A percentile compares a stretch with the other conserved stretches of the same genome.
phyloP scores from a whole-genome alignment of 1,140 invertebrate species.

The Drosophila ogumai region DNA sequence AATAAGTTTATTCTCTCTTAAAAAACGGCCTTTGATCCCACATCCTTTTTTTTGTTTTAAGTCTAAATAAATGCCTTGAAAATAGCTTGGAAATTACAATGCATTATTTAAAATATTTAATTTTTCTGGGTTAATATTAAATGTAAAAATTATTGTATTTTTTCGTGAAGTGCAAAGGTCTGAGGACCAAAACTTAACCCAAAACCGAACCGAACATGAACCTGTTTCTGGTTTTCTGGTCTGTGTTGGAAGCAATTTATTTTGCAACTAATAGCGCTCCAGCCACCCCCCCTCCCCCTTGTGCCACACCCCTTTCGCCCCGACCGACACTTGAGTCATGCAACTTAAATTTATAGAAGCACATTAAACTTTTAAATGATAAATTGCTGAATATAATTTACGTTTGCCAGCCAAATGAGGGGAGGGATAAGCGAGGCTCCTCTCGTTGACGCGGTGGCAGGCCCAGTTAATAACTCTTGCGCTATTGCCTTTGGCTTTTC shows the following conservation, averaged over 20 bases:
- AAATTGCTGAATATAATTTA: conserved; percentile 82
- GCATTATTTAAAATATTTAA: too few relatives aligned
- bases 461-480: conserved; percentile 79
- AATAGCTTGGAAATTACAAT: too few relatives aligned
- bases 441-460: conserved; percentile 57
- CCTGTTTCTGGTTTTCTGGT: conserved; percentile 56
- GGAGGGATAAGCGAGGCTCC: conserved; percentile 10
- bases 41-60: too few relatives aligned
- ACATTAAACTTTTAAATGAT: conserved; percentile 84
- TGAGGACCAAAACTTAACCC: conserved; percentile 37
- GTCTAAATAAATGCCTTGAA: too few relatives aligned
- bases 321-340: conserved; percentile 66
- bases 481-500: conserved; percentile 40
- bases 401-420: conserved; percentile 57
- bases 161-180: background rate
- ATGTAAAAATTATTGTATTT: too few relatives aligned
- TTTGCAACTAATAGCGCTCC: conserved; percentile 72
- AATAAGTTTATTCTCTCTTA: too few relatives aligned
- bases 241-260: conserved; percentile 68
- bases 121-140: too few relatives aligned
- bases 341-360: conserved; percentile 82
- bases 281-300: background rate
- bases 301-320: background rate
- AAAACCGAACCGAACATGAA: conserved; percentile 56
- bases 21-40: too few relatives aligned